A percentile compares a stretch with the other conserved stretches of the same genome.
These are phyloP conservation scores for Polyergus mexicanus DNA, from an alignment of 1,140 invertebrate species.

Conservation along the genomic window DNA sequence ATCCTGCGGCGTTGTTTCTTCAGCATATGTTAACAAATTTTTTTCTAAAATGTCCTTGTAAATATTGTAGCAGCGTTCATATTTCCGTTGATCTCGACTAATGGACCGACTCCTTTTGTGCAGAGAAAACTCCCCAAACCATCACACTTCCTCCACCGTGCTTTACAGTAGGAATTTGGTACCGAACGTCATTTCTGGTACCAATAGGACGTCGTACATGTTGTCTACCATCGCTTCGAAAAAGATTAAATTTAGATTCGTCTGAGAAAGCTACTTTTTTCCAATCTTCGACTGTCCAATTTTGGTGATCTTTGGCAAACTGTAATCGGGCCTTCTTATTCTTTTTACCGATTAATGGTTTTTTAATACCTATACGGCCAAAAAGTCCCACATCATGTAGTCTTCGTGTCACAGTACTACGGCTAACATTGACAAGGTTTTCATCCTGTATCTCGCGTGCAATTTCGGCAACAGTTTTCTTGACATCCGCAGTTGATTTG, in stretches of 20 bases:
- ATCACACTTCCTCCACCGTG: background rate
- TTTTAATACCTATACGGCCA: too few relatives aligned
- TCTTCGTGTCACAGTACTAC: too few relatives aligned
- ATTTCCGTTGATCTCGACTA: background rate
- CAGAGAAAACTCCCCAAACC: background rate
- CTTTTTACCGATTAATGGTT: too few relatives aligned
- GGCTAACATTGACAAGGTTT: too few relatives aligned
- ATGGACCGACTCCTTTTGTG: background rate
- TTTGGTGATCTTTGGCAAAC: too few relatives aligned
- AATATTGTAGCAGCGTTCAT: conserved; percentile 5
- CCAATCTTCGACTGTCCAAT: too few relatives aligned
- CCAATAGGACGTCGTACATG: conserved; percentile 11
- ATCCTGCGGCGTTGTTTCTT: background rate
- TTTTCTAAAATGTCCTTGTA: conserved; percentile 6
- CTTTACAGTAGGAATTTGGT: conserved; percentile 1
- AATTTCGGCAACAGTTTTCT: too few relatives aligned
- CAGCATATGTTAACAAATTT: background rate
- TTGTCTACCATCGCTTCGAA: conserved; percentile 16
- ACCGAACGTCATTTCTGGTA: background rate
- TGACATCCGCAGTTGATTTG: too few relatives aligned
- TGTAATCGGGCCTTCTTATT: too few relatives aligned
- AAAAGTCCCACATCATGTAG: too few relatives aligned
- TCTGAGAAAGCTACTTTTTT: too few relatives aligned
- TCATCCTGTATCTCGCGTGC: too few relatives aligned
- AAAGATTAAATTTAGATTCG: conserved; percentile 35